These are phyloP conservation scores for Numenius phaeopus DNA, from an alignment of 2,797 vertebrate genomes.

Conservation along the genomic window DNA sequence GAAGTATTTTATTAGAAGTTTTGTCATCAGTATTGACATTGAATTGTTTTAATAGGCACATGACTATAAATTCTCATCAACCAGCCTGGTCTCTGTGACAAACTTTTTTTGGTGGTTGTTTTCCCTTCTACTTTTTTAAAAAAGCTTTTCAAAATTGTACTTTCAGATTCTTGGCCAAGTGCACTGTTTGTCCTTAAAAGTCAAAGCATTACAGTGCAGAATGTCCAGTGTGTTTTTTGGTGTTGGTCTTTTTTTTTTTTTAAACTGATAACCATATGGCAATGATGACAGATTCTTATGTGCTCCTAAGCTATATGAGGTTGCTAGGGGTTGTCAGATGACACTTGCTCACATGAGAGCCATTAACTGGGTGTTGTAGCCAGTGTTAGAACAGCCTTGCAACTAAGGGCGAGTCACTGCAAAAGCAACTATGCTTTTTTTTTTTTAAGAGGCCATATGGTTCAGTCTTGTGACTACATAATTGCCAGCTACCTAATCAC, in stretches of 20 bases:
- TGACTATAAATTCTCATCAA: neutral
- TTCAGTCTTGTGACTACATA: slow-evolving; percentile 82
- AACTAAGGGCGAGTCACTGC: slow-evolving; percentile 73
- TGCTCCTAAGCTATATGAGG: slow-evolving; percentile 63
- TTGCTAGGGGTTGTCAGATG: slow-evolving; percentile 83
- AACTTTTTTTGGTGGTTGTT: neutral
- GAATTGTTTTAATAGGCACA: neutral
- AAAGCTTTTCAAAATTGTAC: neutral
- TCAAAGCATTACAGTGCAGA: neutral
- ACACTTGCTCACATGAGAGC: slow-evolving; percentile 83
- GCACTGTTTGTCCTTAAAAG: neutral
- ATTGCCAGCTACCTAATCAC: slow-evolving; percentile 74
- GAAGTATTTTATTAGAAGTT: neutral
- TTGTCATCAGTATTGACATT: neutral
- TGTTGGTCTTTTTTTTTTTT: slow-evolving; percentile 7
- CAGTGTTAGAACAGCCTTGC: slow-evolving; percentile 81
- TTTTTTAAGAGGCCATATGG: slow-evolving; percentile 75
- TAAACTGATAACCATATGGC: slow-evolving; percentile 51
- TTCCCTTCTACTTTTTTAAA: neutral
- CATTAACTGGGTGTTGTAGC: slow-evolving; percentile 80
- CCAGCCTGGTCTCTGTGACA: neutral
- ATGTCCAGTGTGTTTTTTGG: neutral
- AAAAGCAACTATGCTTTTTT: slow-evolving; percentile 55
- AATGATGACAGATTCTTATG: slow-evolving; percentile 53
- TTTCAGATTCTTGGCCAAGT: neutral